Evolutionary conservation across 1,140 invertebrate species (phyloP).

Genomic region (Neodiprion virginianus): DNA sequence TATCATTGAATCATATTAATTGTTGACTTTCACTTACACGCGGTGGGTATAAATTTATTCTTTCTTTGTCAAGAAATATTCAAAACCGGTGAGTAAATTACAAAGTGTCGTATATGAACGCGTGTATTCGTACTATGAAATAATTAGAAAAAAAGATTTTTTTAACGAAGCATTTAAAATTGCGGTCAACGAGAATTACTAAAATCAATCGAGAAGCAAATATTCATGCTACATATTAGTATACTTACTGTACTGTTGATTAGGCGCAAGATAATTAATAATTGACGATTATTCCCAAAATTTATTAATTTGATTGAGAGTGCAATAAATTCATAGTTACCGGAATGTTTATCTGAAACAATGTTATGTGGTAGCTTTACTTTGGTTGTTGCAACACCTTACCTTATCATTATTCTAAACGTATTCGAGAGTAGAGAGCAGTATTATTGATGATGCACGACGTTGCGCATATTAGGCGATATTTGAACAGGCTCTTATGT

Average conservation of each 20-base stretch:
- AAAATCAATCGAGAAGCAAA: no score
- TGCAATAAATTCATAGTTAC: neutral
- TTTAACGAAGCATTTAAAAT: no score
- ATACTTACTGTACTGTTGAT: neutral
- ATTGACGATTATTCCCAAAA: neutral
- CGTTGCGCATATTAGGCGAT: neutral
- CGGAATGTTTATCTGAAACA: slow-evolving; percentile 7
- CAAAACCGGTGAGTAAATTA: no score
- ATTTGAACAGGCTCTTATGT: neutral
- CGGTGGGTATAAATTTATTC: neutral
- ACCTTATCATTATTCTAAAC: neutral
- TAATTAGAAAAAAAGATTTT: no score
- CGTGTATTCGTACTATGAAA: no score
- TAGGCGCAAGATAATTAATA: neutral
- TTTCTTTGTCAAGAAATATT: neutral
- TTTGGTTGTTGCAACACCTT: neutral
- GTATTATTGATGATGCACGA: neutral
- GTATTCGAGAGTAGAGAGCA: slow-evolving; percentile 1
- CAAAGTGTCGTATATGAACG: no score
- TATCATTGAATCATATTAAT: neutral
- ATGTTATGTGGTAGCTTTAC: neutral
- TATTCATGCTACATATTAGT: neutral
- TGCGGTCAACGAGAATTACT: no score
- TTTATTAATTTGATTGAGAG: neutral
- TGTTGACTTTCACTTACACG: neutral